These are phyloP conservation scores for Acanthosepion lycidas DNA, from an alignment of 2,888 invertebrate genomes.

Conservation along the genomic window DNA sequence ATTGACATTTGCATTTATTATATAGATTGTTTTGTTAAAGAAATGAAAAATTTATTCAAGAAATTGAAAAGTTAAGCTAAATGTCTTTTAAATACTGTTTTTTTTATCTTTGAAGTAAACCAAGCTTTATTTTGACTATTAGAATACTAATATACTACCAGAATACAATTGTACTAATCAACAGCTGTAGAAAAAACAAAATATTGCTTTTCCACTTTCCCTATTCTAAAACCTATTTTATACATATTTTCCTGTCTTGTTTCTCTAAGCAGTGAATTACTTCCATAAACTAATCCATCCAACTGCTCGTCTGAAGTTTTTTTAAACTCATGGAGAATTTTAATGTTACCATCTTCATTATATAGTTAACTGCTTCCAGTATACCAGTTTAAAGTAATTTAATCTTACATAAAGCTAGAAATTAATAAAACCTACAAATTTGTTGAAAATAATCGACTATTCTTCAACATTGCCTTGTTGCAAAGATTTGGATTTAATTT, in stretches of 20 bases:
- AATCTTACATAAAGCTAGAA: too few relatives aligned
- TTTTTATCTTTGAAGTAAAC: not conserved
- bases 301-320: too few relatives aligned
- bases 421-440: too few relatives aligned
- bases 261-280: not conserved
- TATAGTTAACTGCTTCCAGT: too few relatives aligned
- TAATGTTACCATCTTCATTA: too few relatives aligned
- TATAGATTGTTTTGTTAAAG: not conserved
- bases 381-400: too few relatives aligned
- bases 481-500: too few relatives aligned
- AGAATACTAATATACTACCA: not conserved
- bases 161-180: not conserved
- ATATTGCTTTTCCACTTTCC: not conserved
- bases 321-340: too few relatives aligned
- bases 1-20: too few relatives aligned
- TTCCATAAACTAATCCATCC: too few relatives aligned
- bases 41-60: not conserved
- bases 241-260: not conserved
- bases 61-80: not conserved
- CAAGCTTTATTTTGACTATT: not conserved
- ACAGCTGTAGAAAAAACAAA: not conserved
- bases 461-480: too few relatives aligned
- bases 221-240: not conserved
- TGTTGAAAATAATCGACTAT: too few relatives aligned
- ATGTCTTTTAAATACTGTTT: not conserved